A percentile compares a stretch with the other conserved stretches of the same genome.
phyloP scores from a whole-genome alignment of 2,888 invertebrate species.

The Baronia brevicornis region DNA sequence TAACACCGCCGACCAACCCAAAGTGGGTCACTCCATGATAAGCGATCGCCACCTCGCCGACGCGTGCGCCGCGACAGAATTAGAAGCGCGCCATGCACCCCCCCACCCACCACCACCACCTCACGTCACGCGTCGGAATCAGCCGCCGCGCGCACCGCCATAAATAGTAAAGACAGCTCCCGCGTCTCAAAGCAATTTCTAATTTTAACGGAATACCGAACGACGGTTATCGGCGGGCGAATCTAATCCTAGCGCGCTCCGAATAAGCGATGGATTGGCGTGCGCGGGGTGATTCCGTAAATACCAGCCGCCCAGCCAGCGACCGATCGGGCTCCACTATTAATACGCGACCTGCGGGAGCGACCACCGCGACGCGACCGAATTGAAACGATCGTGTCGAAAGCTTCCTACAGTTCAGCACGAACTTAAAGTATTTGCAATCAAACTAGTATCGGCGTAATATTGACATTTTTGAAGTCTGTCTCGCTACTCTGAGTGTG shows the following conservation, averaged over 20 bases:
- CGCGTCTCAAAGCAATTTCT: conserved; percentile 56
- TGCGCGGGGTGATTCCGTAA: conserved; percentile 37
- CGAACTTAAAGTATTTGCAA: too few relatives aligned
- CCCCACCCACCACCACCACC: too few relatives aligned
- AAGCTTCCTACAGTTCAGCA: conserved; percentile 4
- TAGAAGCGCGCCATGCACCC: too few relatives aligned
- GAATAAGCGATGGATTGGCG: conserved; percentile 30
- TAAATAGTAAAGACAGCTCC: conserved; percentile 69
- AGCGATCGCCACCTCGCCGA: not conserved
- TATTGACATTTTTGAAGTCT: too few relatives aligned
- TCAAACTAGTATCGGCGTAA: too few relatives aligned
- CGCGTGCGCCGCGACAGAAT: conserved; percentile 24
- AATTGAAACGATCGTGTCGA: conserved; percentile 8
- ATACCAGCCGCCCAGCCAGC: conserved; percentile 33
- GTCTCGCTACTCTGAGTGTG: too few relatives aligned
- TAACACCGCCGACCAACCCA: conserved; percentile 38
- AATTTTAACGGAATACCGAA: conserved; percentile 48
- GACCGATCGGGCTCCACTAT: conserved; percentile 35
- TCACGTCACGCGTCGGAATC: conserved; percentile 45
- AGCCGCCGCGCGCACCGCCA: conserved; percentile 56
- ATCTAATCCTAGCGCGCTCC: conserved; percentile 24
- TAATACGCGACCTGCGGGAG: conserved; percentile 33
- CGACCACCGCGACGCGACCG: conserved; percentile 13
- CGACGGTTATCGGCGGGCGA: conserved; percentile 24
- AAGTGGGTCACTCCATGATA: conserved; percentile 42